A percentile compares a stretch with the other conserved stretches of the same genome.
phyloP scores from a whole-genome alignment of 2,888 invertebrate genomes.

The Drosophila infuscata region DNA sequence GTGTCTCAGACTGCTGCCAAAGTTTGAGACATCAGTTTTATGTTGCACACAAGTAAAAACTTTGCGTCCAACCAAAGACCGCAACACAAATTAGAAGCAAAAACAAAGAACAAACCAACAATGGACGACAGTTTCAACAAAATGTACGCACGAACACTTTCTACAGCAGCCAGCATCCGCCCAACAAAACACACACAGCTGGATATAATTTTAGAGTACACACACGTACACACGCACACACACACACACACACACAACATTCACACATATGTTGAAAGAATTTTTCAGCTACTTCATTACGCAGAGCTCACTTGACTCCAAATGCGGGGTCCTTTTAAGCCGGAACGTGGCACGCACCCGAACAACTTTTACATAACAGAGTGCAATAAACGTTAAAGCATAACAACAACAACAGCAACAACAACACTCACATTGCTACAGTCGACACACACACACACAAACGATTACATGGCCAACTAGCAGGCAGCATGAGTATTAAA shows the following conservation, averaged over 20 bases:
- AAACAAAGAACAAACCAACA: constrained; percentile 25
- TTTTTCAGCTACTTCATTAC: constrained; percentile 67
- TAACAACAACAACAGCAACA: constrained; percentile 14
- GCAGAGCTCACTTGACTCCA: constrained; percentile 41
- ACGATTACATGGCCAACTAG: constrained; percentile 70
- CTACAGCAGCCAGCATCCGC: neutral
- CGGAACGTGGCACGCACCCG: constrained; percentile 55
- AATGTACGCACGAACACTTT: constrained; percentile 48
- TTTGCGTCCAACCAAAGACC: constrained; percentile 36
- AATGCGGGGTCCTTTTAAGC: constrained; percentile 49
- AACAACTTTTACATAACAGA: constrained; percentile 69
- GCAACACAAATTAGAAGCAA: constrained; percentile 48
- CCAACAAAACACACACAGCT: constrained; percentile 13
- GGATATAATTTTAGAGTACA: constrained; percentile 45
- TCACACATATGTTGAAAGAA: constrained; percentile 19
- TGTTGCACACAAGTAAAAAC: constrained; percentile 41
- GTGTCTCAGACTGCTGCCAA: constrained; percentile 4
- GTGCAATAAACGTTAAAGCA: constrained; percentile 66
- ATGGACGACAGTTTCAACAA: constrained; percentile 40
- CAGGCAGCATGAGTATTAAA: constrained; percentile 68
- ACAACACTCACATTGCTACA: constrained; percentile 4
- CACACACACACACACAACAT: constrained; percentile 17
- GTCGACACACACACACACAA: constrained; percentile 20
- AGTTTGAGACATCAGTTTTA: constrained; percentile 18
- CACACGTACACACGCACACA: constrained; percentile 8